These are phyloP conservation scores for Andrena camellia DNA, from an alignment of 2,888 invertebrate species.

Conservation along the genomic window DNA sequence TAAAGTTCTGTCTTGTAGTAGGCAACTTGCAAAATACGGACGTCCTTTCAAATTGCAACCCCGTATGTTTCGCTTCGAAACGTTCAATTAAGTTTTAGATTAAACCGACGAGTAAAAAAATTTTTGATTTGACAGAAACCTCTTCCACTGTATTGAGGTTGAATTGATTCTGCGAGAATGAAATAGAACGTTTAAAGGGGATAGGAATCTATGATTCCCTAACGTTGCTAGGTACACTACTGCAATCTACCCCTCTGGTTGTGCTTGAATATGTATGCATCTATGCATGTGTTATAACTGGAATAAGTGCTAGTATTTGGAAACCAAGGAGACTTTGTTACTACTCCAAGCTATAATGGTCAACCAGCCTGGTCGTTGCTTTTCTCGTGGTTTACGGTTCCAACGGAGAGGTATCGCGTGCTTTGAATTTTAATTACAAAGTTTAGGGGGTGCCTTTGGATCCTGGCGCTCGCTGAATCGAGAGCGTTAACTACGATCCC, in stretches of 20 bases:
- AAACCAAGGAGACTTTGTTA: conserved; percentile 61
- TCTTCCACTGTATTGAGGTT: background rate
- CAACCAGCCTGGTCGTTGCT: conserved; percentile 54
- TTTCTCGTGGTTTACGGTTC: conserved; percentile 65
- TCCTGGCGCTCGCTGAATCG: conserved; percentile 36
- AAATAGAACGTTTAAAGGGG: background rate
- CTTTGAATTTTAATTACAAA: conserved; percentile 77
- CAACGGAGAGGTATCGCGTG: conserved; percentile 49
- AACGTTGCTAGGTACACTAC: background rate
- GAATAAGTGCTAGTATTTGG: conserved; percentile 30
- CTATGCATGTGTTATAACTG: conserved; percentile 5
- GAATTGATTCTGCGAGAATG: background rate
- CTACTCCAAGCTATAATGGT: conserved; percentile 65
- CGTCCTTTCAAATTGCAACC: background rate
- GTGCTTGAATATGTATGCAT: background rate
- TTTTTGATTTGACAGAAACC: background rate
- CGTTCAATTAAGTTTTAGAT: conserved; percentile 21
- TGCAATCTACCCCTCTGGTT: background rate
- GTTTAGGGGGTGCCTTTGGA: conserved; percentile 54
- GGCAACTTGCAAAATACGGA: conserved; percentile 1
- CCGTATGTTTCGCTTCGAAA: background rate
- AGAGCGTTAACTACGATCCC: conserved; percentile 49
- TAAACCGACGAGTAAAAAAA: conserved; percentile 7
- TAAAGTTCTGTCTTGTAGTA: background rate
- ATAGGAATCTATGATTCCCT: background rate